Evolutionary conservation across 2,113 vertebrate species (phyloP), one percentile per base, ranked within the genome.

Genomic region (Nansenia antarctica): DNA sequence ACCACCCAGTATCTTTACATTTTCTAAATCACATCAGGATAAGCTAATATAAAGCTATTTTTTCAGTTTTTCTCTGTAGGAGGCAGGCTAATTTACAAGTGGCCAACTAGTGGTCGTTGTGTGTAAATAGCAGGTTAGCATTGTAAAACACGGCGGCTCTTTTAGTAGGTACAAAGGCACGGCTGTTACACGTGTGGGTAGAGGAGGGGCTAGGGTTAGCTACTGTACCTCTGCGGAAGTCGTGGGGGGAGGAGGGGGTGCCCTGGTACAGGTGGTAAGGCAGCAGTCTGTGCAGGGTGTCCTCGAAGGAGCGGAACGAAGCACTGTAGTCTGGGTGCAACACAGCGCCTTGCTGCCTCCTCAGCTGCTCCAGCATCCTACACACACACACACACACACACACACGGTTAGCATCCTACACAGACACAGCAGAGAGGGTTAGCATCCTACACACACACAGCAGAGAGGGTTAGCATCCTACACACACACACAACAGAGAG

Each of bases 211-310:
- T 5, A 20, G 22, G 20, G 35, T 14, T 8, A 5, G 3, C 32
- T 35, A n/a, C 24, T 11, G 49, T 80, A 93, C 96, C 96, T 91
- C 85, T 94, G 14, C 87, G 82, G 84, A 94, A 95, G 74, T 98
- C 96, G 4, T 85, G 86, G 22, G 89, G 80, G 1, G 94, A 94
- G 62, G 94, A 95, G 71, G 95, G 90, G 45, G 92, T 87, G 3
- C 96, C 96, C 89, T 98, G 96, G 91, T 98, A 98, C 45, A 98
- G 93, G 5, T 98, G 96, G 88, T 98, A 98, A 81, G 96, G 96
- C 67, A 98, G 90, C 52, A 98, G 91, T 65, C 96, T 87, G 27
- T 93, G 82, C 57, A 98, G 67, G 1, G 94, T 93, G 24, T 98
- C 96, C 63, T 95, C 91, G 53, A 96, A 92, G 0, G 95, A 95